A percentile compares a stretch with the other conserved stretches of the same genome.
These are phyloP conservation scores for Pectinophora gossypiella DNA, from an alignment of 1,140 invertebrate species.

Conservation along the genomic window DNA sequence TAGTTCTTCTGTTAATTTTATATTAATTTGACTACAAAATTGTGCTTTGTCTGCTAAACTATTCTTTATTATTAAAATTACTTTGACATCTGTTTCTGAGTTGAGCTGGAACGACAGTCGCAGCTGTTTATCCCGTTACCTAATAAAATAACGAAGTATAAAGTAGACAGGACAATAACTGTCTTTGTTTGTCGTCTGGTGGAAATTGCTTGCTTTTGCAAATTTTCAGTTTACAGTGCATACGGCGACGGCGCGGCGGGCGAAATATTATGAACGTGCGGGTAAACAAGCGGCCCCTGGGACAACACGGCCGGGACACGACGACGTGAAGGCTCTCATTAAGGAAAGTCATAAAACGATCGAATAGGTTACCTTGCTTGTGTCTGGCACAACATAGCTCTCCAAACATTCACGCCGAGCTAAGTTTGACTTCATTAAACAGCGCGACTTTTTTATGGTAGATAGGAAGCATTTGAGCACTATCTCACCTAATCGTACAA, in stretches of 20 bases:
- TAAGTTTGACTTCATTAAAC: neutral
- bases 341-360: conserved; percentile 56
- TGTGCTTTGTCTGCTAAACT: no score
- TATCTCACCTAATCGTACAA: no score
- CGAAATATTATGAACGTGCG: conserved; percentile 39
- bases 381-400: neutral
- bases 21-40: no score
- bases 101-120: neutral
- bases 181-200: conserved; percentile 4
- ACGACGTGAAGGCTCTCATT: conserved; percentile 40
- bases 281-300: conserved; percentile 38
- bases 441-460: no score
- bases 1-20: no score
- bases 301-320: conserved; percentile 32
- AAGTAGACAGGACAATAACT: conserved; percentile 6
- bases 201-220: conserved; percentile 30
- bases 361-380: conserved; percentile 34
- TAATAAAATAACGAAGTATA: neutral
- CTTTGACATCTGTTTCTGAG: no score
- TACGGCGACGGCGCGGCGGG: conserved; percentile 7
- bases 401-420: neutral
- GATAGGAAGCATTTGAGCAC: no score
- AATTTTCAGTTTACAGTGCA: conserved; percentile 26
- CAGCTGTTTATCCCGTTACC: neutral
- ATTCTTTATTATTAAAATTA: neutral